Percentiles rank a stretch among this genome's conserved stretches.
phyloP scores from a whole-genome alignment of 2,888 invertebrate genomes.

The Hydrotaea diabolus region DNA sequence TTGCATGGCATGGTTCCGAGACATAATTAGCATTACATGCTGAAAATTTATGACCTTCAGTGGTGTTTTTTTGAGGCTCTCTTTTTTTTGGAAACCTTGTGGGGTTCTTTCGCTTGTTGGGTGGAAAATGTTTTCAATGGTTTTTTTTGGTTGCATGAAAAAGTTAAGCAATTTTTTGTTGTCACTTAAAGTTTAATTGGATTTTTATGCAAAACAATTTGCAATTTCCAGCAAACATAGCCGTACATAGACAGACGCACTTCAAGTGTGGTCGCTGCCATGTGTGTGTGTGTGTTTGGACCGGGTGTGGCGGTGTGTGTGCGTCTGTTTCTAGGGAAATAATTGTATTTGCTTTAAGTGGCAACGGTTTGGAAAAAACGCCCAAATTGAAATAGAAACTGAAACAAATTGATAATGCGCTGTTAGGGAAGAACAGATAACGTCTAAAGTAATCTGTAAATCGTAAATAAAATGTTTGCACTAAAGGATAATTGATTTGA shows the following conservation, averaged over 20 bases:
- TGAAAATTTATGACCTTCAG: conserved; percentile 58
- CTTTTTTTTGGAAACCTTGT: neutral
- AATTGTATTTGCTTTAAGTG: neutral
- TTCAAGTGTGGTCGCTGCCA: neutral
- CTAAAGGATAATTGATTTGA: too few relatives aligned
- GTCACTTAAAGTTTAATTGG: conserved; percentile 64
- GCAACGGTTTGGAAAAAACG: neutral
- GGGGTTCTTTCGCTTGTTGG: neutral
- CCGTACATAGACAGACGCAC: neutral
- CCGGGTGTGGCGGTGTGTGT: too few relatives aligned
- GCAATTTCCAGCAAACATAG: neutral
- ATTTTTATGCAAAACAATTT: conserved; percentile 60
- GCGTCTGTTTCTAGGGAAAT: neutral
- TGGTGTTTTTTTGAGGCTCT: neutral
- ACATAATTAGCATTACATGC: conserved; percentile 59
- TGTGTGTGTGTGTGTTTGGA: neutral
- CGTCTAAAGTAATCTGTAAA: neutral
- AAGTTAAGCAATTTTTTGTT: conserved; percentile 40
- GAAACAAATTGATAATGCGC: neutral
- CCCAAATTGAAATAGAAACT: neutral
- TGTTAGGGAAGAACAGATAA: neutral
- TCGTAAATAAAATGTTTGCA: neutral
- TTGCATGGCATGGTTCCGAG: conserved; percentile 39
- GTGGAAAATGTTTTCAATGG: neutral
- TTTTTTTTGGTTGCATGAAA: neutral